Evolutionary conservation across 2,888 invertebrate species (phyloP).

Genomic region (Xestia sexstrigata): DNA sequence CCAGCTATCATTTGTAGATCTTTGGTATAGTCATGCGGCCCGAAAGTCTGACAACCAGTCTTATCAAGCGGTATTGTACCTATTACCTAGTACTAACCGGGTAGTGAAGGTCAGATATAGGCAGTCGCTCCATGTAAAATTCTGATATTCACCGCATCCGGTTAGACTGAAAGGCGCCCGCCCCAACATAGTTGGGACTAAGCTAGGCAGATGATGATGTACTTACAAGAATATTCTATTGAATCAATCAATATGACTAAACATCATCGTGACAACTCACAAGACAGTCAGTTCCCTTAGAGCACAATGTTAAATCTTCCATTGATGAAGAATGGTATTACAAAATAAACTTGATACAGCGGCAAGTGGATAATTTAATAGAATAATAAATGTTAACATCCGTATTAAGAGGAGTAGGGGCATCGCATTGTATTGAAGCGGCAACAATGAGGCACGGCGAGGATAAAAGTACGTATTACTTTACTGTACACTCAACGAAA

Average conservation of each 20-base stretch:
- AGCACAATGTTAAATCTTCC: constrained; percentile 43
- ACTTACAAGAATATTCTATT: background rate
- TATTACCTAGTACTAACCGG: background rate
- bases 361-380: constrained; percentile 75
- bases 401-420: constrained; percentile 87
- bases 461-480: constrained; percentile 84
- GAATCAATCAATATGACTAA: background rate
- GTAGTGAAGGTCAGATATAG: background rate
- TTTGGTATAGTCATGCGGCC: background rate
- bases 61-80: background rate
- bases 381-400: constrained; percentile 89
- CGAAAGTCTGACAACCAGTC: background rate
- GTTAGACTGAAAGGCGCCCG: background rate
- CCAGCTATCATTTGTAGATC: background rate
- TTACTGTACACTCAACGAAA: constrained; percentile 82
- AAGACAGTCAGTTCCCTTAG: background rate
- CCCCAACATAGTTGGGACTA: background rate
- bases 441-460: constrained; percentile 82
- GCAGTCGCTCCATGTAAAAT: background rate
- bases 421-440: constrained; percentile 85
- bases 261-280: background rate
- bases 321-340: constrained; percentile 56
- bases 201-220: background rate
- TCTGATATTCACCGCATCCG: background rate
- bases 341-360: constrained; percentile 60